Base-by-base conservation (phyloP, 2,113 vertebrate genomes). In the Herpetotheres cachinnans region DNA sequence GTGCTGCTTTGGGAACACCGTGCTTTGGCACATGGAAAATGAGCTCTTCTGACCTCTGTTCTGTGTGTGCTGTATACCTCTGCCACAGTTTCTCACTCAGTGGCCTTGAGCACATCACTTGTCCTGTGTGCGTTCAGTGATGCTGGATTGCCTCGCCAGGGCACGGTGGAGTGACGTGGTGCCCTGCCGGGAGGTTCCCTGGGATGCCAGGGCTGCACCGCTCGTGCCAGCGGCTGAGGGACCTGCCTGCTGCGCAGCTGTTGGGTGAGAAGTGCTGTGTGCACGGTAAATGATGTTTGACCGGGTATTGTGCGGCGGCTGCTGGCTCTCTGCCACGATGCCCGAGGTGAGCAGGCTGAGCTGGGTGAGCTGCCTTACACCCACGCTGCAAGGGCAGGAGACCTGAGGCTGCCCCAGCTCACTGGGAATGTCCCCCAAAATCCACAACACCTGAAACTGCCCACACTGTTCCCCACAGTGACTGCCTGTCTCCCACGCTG, bases 101-200 rank as follows among this genome's bases (percentile, higher is more conserved):
- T 50, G 40, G 65, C 65, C 58, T 32, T 1, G 24, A 63, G 26
- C 58, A 44, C 1, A 26, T 55, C 50, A 2, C 84, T 91, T 40
- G 18, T 13, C 34, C 79, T 1, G 9, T 11, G 32, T 0, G 1
- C 1, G 8, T 36, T 13, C 7, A 34, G 17, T 1, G 11, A 3
- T 7, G 27, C 18, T 6, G 76, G n/a, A 21, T 22, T 2, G 9
- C 25, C 38, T 54, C 1, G 5, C 16, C 8, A 34, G 34, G 29
- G 7, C 4, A 11, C 2, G 6, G n/a, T 9, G 21, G 56, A 44
- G 42, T 30, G 58, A 34, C 2, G 4, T 13, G 26, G 22, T 42
- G 56, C 19, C 36, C 36, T 29, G 18, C 22, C 1, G 17, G 1
- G 22, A 4, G 7, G 47, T 0, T 34, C 19, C 34, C 21, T 13